Percentiles rank a stretch among this genome's conserved stretches.
These are phyloP conservation scores for Ibycter americanus DNA, from an alignment of 2,797 vertebrate species.

Conservation along the genomic window DNA sequence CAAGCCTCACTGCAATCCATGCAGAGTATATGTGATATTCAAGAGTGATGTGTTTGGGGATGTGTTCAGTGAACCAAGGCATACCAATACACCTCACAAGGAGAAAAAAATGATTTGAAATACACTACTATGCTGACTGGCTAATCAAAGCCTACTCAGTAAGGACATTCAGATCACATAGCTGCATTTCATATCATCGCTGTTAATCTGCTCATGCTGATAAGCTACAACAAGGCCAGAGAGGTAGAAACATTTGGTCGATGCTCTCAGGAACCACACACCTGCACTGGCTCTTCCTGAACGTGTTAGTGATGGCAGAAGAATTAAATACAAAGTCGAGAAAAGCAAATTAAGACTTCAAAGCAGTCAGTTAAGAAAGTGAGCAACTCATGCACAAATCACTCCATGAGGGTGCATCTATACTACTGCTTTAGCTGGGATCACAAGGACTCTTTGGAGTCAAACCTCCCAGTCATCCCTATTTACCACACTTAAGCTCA, in stretches of 20 bases:
- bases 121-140: neutral
- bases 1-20: neutral
- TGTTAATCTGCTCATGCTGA: neutral
- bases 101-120: conserved; percentile 4
- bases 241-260: neutral
- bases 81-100: neutral
- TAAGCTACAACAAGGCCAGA: neutral
- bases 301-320: neutral
- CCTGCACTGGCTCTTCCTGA: neutral
- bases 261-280: neutral
- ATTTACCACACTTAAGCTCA: neutral
- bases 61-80: conserved; percentile 19
- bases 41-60: neutral
- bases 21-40: neutral
- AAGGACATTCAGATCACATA: neutral
- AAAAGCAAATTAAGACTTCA: neutral
- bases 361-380: neutral
- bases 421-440: neutral
- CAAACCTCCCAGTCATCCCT: neutral
- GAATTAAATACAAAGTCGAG: neutral
- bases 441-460: neutral
- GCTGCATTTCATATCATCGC: neutral
- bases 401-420: neutral
- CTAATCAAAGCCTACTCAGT: conserved; percentile 6
- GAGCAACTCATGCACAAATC: neutral